phyloP scores from a whole-genome alignment of 2,113 vertebrate genomes.

The Clarias magur region DNA sequence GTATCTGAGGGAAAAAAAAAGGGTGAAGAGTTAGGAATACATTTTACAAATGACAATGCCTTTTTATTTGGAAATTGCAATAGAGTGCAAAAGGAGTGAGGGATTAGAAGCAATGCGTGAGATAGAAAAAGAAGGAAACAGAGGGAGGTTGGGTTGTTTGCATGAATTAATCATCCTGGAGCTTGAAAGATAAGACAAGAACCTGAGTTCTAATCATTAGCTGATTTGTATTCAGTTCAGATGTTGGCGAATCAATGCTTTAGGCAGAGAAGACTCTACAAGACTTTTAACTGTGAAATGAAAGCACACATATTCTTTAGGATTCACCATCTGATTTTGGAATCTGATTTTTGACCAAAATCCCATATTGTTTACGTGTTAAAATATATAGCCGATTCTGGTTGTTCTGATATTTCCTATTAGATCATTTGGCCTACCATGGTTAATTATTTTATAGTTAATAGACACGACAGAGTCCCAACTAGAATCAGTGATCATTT shows the following conservation, averaged over 20 bases:
- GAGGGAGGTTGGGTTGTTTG: constrained; percentile 49
- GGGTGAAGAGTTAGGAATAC: background rate
- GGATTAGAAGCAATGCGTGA: constrained; percentile 27
- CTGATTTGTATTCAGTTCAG: constrained; percentile 60
- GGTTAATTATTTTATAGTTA: background rate
- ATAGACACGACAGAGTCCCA: background rate
- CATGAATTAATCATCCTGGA: constrained; percentile 62
- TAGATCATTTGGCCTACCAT: background rate
- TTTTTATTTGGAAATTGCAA: background rate
- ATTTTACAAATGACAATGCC: background rate
- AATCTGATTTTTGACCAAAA: background rate
- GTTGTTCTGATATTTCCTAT: background rate
- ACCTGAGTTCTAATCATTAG: constrained; percentile 48
- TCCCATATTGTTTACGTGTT: background rate
- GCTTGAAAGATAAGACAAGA: constrained; percentile 45
- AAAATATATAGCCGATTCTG: background rate
- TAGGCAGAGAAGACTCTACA: constrained; percentile 12
- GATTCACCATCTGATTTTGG: background rate
- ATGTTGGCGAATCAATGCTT: constrained; percentile 51
- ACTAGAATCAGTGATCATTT: background rate
- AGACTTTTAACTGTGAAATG: background rate
- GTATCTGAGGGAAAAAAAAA: background rate
- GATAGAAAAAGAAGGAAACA: constrained; percentile 8
- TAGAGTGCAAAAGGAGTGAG: constrained; percentile 16
- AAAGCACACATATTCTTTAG: background rate